Conservation (phyloP, 2,888 invertebrate species). For the Rotaria socialis region DNA sequence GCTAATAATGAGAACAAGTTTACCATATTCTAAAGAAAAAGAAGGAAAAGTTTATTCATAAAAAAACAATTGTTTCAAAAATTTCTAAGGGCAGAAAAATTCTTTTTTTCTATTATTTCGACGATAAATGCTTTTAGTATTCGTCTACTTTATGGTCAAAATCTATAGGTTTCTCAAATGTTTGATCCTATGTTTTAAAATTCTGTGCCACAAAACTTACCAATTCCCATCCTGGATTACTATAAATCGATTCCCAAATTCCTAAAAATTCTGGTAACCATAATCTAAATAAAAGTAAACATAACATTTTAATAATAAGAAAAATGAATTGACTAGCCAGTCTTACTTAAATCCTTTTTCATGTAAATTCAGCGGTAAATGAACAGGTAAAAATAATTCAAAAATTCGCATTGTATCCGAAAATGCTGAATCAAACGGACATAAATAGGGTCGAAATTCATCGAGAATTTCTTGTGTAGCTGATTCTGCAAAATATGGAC, state of each 20-base stretch:
- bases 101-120: not conserved
- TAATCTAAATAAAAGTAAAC: conserved; percentile 60
- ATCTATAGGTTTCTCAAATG: too few species aligned
- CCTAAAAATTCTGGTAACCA: conserved; percentile 63
- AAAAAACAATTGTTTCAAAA: too few species aligned
- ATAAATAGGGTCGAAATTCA: conserved; percentile 42
- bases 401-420: conserved; percentile 55
- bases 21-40: conserved; percentile 65
- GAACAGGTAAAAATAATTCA: conserved; percentile 73
- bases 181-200: too few species aligned
- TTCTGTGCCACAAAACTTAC: conserved; percentile 56
- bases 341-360: conserved; percentile 64
- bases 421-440: conserved; percentile 46
- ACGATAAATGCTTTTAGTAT: too few species aligned
- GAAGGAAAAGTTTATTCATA: not conserved
- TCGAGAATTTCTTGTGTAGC: conserved; percentile 44
- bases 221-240: conserved; percentile 69
- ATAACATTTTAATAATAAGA: not conserved
- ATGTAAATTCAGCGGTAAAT: conserved; percentile 64
- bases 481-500: conserved; percentile 39
- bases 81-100: too few species aligned
- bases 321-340: conserved; percentile 40
- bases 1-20: conserved; percentile 72
- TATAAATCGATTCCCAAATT: conserved; percentile 74
- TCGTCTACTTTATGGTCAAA: too few species aligned